Percentiles rank a stretch among this genome's conserved stretches.
Conservation (phyloP, 2,888 invertebrate species). For the Andrena camellia region DNA sequence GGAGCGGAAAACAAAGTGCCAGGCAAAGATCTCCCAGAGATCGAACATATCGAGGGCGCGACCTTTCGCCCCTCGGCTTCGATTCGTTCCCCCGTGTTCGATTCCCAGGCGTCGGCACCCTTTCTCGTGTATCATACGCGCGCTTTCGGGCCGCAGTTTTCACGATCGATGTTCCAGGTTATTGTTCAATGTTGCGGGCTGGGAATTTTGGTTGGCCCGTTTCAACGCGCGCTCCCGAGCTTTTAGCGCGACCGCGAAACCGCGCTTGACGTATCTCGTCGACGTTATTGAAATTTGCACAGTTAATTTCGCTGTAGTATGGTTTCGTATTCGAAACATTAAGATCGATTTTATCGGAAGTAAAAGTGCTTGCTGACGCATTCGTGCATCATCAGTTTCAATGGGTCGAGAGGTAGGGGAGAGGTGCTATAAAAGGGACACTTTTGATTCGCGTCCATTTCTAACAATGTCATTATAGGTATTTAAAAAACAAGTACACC, state of each 20-base stretch:
- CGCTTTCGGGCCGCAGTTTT: neutral
- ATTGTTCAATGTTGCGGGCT: slow-evolving; percentile 16
- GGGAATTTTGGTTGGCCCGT: slow-evolving; percentile 29
- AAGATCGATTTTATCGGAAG: too few species aligned
- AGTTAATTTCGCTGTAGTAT: slow-evolving; percentile 15
- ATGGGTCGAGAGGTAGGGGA: too few species aligned
- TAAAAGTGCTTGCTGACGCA: too few species aligned
- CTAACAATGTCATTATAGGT: too few species aligned
- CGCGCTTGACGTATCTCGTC: slow-evolving; percentile 35
- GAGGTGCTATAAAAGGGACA: too few species aligned
- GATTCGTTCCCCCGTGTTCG: neutral
- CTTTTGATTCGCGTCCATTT: too few species aligned
- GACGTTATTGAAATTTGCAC: slow-evolving; percentile 10
- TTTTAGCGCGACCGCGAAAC: slow-evolving; percentile 34
- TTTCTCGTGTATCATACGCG: slow-evolving; percentile 18
- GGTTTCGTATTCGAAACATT: too few species aligned
- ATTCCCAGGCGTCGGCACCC: too few species aligned
- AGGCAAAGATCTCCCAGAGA: neutral
- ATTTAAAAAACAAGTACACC: too few species aligned
- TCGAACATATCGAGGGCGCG: neutral
- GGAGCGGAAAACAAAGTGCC: neutral
- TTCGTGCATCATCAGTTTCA: too few species aligned
- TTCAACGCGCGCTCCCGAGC: slow-evolving; percentile 14
- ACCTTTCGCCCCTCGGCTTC: slow-evolving; percentile 2
- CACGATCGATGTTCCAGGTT: slow-evolving; percentile 15